Evolutionary conservation across 2,113 vertebrate species (phyloP), one percentile per base, ranked within the genome.

Genomic region (Eulacestoma nigropectus): DNA sequence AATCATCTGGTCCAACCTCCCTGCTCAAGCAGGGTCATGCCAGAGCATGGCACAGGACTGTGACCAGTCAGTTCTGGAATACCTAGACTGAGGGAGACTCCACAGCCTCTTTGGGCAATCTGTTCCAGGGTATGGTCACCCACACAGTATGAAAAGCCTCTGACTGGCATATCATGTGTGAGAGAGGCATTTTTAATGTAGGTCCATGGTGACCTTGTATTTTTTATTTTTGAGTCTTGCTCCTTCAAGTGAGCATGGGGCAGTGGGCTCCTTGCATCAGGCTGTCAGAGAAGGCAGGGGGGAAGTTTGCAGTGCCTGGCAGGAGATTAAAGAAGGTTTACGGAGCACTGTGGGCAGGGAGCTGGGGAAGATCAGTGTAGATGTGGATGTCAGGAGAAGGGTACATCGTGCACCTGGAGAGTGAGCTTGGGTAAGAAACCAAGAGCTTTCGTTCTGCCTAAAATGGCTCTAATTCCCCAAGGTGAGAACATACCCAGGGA

Each of bases 281-380:
- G 7, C 41, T 65, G 25, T 18, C 22, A 69, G 73, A 78, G 42
- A 49, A 74, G 13, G 30, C 16, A 69, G 13, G 19, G 0, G 0
- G 9, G 60, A 52, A 53, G 15, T 62, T 39, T 83, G 57, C 26
- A 68, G 79, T 23, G 30, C 72, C 37, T 73, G 63, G 47, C 21
- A 83, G 62, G 41, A 52, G 30, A 42, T 21, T 64, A 72, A 44
- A 79, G 80, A 41, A 35, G 8, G 20, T 35, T 88, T 83, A 81
- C 16, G 49, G 47, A 77, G 14, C 0, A 1, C 46, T 57, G 50
- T 0, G 0, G 32, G 26, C n/a, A 70, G 55, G 42, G 29, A 81
- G 32, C 11, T 84, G 46, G 30, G 29, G 35, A 82, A 63, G 50
- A 63, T 72, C 35, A 56, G 5, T 19, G 74, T 39, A 44, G 46